Evolutionary conservation across 1,140 invertebrate species (phyloP).

Genomic region (Zaprionus ghesquierei): DNA sequence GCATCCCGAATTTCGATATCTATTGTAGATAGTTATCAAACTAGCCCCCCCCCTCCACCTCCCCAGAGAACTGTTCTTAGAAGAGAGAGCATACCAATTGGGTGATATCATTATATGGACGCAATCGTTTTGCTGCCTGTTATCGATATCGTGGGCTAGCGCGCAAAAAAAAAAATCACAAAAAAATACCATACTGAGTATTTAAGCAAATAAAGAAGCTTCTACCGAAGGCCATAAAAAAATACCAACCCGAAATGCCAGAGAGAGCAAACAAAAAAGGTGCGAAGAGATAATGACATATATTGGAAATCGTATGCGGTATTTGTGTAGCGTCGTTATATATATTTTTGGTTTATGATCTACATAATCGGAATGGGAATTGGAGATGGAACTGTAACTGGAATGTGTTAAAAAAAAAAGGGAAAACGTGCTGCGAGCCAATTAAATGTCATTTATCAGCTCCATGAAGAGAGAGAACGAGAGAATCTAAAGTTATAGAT

Average conservation of each 20-base stretch:
- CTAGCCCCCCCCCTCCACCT: no score
- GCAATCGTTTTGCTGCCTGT: constrained; percentile 2
- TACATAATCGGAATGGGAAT: constrained; percentile 5
- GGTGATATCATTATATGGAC: constrained; percentile 11
- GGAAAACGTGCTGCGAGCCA: constrained; percentile 55
- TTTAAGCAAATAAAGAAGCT: constrained; percentile 46
- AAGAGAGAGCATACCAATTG: not conserved
- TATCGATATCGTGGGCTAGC: constrained; percentile 6
- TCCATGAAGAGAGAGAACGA: no score
- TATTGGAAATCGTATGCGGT: not conserved
- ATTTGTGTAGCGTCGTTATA: not conserved
- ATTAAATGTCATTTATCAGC: constrained; percentile 81
- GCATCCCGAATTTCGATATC: not conserved
- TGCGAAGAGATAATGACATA: not conserved
- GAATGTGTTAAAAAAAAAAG: constrained; percentile 38
- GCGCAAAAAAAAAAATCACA: constrained; percentile 33
- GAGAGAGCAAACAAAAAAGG: constrained; percentile 3
- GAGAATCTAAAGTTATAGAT: constrained; percentile 74
- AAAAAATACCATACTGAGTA: not conserved
- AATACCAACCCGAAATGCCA: not conserved
- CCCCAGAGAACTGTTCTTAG: no score
- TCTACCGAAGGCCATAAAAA: constrained; percentile 44
- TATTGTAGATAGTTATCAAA: not conserved
- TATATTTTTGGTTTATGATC: not conserved
- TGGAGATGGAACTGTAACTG: not conserved